These are phyloP conservation scores for Crotalus tigris DNA, from an alignment of 2,113 vertebrate genomes.

Conservation along the genomic window DNA sequence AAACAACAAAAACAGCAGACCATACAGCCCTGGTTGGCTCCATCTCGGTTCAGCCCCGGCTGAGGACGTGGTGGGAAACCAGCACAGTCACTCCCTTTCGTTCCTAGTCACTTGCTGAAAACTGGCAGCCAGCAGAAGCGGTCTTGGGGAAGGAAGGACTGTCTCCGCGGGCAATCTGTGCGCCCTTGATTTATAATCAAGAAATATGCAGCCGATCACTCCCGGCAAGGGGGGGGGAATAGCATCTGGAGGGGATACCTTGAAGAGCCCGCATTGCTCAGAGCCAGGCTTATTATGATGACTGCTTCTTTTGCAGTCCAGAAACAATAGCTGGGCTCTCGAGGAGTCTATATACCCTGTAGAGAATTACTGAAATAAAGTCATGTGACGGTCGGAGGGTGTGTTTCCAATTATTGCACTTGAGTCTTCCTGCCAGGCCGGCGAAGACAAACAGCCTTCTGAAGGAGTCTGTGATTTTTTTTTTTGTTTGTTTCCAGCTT, in stretches of 20 bases:
- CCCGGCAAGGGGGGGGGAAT: background rate
- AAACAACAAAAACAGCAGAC: background rate
- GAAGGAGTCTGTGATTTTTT: constrained; percentile 43
- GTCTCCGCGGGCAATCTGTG: background rate
- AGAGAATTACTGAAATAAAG: constrained; percentile 56
- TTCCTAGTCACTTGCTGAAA: background rate
- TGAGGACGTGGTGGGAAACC: background rate
- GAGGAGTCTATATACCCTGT: constrained; percentile 35
- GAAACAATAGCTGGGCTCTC: constrained; percentile 56
- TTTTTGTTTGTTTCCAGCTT: constrained; percentile 21
- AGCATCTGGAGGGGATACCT: constrained; percentile 11
- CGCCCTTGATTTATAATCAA: background rate
- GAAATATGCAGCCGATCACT: background rate
- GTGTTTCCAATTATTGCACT: constrained; percentile 73
- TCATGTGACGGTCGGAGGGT: constrained; percentile 52
- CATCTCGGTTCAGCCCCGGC: background rate
- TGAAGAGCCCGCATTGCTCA: background rate
- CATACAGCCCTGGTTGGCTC: background rate
- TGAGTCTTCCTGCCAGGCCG: constrained; percentile 60
- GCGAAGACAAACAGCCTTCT: constrained; percentile 62
- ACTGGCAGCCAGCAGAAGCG: background rate
- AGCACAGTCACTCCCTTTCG: background rate
- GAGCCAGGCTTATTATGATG: background rate
- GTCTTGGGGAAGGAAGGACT: background rate
- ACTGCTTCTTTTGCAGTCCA: constrained; percentile 56